phyloP scores from a whole-genome alignment of 1,140 invertebrate species.

The Lordiphosa collinella region DNA sequence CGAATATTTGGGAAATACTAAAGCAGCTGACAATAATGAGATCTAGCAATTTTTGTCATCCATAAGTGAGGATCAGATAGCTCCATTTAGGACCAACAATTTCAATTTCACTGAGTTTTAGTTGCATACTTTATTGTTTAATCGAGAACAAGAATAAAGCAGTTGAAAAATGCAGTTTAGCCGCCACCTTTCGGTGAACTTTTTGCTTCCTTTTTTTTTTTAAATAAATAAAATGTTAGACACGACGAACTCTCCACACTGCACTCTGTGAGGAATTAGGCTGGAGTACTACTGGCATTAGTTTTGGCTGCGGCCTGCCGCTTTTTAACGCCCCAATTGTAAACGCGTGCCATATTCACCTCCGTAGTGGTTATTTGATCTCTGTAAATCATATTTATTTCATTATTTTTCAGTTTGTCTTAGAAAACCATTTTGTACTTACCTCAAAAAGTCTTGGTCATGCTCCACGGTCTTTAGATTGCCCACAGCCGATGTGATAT shows the following conservation, averaged over 20 bases:
- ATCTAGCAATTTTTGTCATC: too few species aligned
- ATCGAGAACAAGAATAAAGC: constrained; percentile 40
- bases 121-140: constrained; percentile 49
- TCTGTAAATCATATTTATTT: constrained; percentile 81
- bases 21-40: too few species aligned
- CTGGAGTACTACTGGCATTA: constrained; percentile 26
- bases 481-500: constrained; percentile 92
- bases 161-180: constrained; percentile 26
- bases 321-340: constrained; percentile 97
- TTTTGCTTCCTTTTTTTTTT: constrained; percentile 21
- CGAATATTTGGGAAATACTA: too few species aligned
- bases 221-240: constrained; percentile 56
- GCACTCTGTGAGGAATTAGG: constrained; percentile 27
- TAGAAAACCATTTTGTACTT: too few species aligned
- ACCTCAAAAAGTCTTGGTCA: constrained; percentile 85
- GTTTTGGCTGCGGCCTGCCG: constrained; percentile 83
- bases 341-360: constrained; percentile 98
- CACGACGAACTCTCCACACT: neutral
- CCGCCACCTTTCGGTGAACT: constrained; percentile 26
- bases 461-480: constrained; percentile 92
- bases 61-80: too few species aligned
- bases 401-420: too few species aligned
- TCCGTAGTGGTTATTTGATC: constrained; percentile 99
- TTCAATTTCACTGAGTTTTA: constrained; percentile 14
- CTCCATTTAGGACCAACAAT: too few species aligned